Base-by-base conservation (phyloP, 2,113 vertebrate genomes). In the Piaya cayana region DNA sequence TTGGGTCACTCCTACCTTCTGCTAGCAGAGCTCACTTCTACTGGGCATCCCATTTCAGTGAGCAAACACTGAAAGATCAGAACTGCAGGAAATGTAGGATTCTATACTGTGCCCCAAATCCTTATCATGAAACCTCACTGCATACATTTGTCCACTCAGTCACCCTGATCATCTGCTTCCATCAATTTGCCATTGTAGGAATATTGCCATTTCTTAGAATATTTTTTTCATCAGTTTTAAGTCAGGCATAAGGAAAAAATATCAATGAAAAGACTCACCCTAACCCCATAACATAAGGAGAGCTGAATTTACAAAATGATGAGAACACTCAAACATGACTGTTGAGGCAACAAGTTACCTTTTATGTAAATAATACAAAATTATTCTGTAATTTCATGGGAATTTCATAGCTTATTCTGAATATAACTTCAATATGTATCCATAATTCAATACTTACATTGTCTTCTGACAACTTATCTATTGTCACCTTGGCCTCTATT, bases 401-500 rank as follows among this genome's bases (percentile, higher is more conserved):
- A 90, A 71, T 8, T 32, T 6, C 12, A 49, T 75, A 20, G 55
- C 5, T 4, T 75, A 3, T 85, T 95, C 49, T n/a, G 18, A 85
- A 81, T 60, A 88, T 53, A 69, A 76, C 62, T 15, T 82, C 81
- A 69, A 88, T 29, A 84, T 63, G 7, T 60, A 83, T 12, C 8
- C 34, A 49, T 63, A 71, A 62, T 90, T 65, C 83, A 82, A 87
- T 95, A 99, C 99, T 99, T 98, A 99, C 99, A 23, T 99, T 99
- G 97, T 99, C 99, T 96, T 99, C 98, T 63, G 98, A 98, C 85
- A 99, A 98, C 97, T 99, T 99, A 96, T 99, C 98, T 67, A 99
- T 99, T 30, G 99, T 99, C 97, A 99, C 98, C 97, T 99, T 99
- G 65, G 99, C 99, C 95, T 99, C 99, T 98, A 99, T 98, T 93